A percentile compares a stretch with the other conserved stretches of the same genome.
Evolutionary conservation across 2,113 vertebrate species (phyloP).

Genomic region (Lophotis ruficrista): DNA sequence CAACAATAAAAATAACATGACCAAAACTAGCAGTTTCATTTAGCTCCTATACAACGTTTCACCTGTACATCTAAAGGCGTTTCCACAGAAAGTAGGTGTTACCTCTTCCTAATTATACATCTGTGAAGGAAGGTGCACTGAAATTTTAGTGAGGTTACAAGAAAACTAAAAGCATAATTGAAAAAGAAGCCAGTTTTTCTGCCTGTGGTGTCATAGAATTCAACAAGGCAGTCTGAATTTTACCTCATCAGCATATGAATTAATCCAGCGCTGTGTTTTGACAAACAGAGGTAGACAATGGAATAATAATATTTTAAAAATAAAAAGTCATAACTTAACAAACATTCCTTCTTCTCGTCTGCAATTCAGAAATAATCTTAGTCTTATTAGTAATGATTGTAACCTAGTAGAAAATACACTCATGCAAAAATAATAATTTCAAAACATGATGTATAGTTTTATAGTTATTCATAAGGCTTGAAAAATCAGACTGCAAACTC

Average conservation of each 20-base stretch:
- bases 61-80: not conserved
- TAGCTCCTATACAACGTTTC: not conserved
- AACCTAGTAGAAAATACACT: not conserved
- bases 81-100: not conserved
- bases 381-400: not conserved
- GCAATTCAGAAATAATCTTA: not conserved
- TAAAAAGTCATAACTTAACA: not conserved
- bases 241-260: not conserved
- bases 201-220: not conserved
- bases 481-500: not conserved
- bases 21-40: not conserved
- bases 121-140: not conserved
- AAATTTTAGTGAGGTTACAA: not conserved
- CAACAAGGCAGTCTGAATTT: not conserved
- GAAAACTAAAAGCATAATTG: not conserved
- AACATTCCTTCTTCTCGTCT: not conserved
- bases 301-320: not conserved
- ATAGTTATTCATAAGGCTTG: not conserved
- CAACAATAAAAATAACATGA: not conserved
- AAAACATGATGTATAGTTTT: not conserved
- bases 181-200: not conserved
- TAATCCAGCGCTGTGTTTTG: not conserved
- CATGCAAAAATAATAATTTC: not conserved
- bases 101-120: not conserved
- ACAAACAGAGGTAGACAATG: not conserved